Evolutionary conservation across 2,888 invertebrate genomes (phyloP).

Genomic region (Eilema caniola): DNA sequence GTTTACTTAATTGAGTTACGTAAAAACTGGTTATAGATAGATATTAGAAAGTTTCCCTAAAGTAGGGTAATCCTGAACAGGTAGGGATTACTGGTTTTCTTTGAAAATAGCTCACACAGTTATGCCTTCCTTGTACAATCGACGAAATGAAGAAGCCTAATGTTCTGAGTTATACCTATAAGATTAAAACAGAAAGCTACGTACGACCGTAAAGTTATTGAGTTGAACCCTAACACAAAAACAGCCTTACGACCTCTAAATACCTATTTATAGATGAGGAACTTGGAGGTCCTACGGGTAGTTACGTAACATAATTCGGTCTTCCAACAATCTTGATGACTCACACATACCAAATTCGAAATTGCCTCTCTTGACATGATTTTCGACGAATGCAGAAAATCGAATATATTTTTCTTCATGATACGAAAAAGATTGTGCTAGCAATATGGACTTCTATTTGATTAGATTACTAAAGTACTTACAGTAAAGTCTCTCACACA

Average conservation of each 20-base stretch:
- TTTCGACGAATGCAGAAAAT: background rate
- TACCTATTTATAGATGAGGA: too few species aligned
- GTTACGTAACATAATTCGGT: background rate
- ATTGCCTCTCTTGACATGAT: background rate
- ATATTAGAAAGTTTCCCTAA: background rate
- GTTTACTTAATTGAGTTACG: background rate
- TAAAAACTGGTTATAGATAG: background rate
- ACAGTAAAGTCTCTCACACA: background rate
- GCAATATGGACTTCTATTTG: background rate
- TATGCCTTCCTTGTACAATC: background rate
- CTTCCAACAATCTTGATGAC: constrained; percentile 4
- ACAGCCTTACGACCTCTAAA: too few species aligned
- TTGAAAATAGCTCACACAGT: background rate
- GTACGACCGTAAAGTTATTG: too few species aligned
- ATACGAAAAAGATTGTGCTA: background rate
- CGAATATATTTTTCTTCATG: background rate
- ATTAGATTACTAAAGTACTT: constrained; percentile 1
- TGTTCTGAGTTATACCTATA: background rate
- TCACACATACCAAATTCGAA: background rate
- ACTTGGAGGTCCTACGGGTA: too few species aligned
- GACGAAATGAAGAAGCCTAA: too few species aligned
- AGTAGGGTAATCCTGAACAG: background rate
- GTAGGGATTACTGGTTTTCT: background rate
- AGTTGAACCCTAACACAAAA: too few species aligned
- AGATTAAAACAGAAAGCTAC: too few species aligned